Evolutionary conservation across 2,888 invertebrate genomes (phyloP).

Genomic region (Sabatieria punctata): DNA sequence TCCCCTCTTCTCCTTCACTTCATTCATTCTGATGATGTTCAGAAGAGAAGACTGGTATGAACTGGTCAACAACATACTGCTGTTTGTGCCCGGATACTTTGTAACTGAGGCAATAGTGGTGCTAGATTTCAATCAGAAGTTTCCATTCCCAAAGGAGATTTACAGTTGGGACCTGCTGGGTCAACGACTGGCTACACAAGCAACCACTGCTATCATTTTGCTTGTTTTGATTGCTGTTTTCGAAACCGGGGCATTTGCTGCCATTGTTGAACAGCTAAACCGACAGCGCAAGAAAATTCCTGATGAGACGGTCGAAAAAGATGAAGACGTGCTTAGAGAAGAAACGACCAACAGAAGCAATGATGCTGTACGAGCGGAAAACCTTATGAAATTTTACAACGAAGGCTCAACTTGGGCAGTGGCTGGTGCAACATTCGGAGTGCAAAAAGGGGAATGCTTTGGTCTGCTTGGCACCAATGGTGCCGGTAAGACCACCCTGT

Average conservation of each 20-base stretch:
- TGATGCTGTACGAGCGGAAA: too few species aligned
- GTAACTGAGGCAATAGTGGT: background rate
- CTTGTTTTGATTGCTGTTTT: background rate
- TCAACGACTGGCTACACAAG: background rate
- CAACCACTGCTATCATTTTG: background rate
- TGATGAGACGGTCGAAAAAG: too few species aligned
- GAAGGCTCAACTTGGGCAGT: too few species aligned
- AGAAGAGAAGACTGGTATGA: background rate
- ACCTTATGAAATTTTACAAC: too few species aligned
- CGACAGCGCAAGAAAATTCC: too few species aligned
- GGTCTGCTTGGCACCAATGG: slow-evolving; percentile 67
- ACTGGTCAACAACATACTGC: background rate
- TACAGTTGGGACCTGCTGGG: slow-evolving; percentile 1
- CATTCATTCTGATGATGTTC: background rate
- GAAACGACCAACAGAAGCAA: too few species aligned
- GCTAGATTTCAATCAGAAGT: background rate
- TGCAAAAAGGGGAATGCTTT: slow-evolving; percentile 49
- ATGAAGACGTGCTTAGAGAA: too few species aligned
- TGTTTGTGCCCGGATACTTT: slow-evolving; percentile 4
- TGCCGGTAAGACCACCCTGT: slow-evolving; percentile 35
- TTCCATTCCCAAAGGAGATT: background rate
- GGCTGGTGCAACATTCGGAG: slow-evolving; percentile 39
- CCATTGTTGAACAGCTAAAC: too few species aligned
- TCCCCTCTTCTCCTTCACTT: background rate
- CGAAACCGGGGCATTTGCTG: too few species aligned